phyloP scores from a whole-genome alignment of 2,113 vertebrate genomes.

The Ciconia stormi region DNA sequence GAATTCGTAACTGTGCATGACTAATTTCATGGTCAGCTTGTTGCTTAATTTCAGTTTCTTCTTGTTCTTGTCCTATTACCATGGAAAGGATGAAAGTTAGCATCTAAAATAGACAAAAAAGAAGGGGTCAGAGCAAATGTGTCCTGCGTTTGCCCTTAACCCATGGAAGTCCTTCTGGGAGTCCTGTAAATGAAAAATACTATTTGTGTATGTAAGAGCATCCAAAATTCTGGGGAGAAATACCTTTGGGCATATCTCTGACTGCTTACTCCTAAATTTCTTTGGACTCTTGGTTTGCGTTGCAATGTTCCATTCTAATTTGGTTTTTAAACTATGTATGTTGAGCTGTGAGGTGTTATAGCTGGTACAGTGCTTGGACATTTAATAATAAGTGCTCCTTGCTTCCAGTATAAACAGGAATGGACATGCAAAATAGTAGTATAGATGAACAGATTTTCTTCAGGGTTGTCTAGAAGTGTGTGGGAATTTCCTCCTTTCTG shows the following conservation, averaged over 20 bases:
- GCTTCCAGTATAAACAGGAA: background rate
- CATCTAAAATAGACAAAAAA: background rate
- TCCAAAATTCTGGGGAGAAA: background rate
- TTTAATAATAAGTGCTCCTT: background rate
- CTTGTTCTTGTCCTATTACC: background rate
- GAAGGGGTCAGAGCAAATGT: background rate
- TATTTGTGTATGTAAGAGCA: background rate
- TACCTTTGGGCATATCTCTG: background rate
- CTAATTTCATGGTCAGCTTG: background rate
- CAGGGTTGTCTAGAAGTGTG: background rate
- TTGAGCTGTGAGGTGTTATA: background rate
- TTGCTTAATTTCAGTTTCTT: background rate
- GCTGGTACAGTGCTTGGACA: background rate
- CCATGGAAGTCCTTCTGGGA: background rate
- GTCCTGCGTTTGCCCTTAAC: background rate
- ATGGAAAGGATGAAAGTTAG: background rate
- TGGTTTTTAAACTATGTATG: background rate
- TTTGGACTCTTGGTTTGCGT: background rate
- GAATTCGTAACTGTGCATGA: background rate
- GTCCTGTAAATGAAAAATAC: background rate
- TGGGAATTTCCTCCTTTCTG: background rate
- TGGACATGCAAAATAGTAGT: background rate
- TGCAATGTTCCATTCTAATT: background rate
- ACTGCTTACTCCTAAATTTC: background rate
- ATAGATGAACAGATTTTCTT: background rate